Evolutionary conservation across 2,113 vertebrate species (phyloP), one percentile per base, ranked within the genome.

Genomic region (Falco punctatus): DNA sequence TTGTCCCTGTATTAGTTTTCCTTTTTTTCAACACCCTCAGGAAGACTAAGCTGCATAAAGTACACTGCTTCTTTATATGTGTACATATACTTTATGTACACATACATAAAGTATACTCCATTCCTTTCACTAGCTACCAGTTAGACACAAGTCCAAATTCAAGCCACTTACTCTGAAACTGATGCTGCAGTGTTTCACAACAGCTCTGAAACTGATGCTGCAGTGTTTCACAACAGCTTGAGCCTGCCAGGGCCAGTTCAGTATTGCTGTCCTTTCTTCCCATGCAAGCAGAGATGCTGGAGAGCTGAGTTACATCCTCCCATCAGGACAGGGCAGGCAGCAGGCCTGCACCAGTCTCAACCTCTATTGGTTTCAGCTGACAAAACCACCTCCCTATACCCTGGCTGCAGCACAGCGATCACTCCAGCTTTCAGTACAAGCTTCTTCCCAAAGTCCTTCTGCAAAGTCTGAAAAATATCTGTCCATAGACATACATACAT

Each of bases 401-500:
- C 33, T 57, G 33, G 44, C 80, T 77, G 23, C 33, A 79, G 44
- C 58, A 42, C 10, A 51, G n/a, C 23, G 81, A 65, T 17, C 27
- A n/a, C 10, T 67, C 46, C 69, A 81, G 9, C 33, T 52, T 52
- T 65, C 59, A 84, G 46, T 33, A 81, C 19, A 58, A 71, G 12
- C n/a, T 55, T 58, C 35, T 52, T 83, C 19, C 51, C n/a, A 54
- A 14, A 80, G 21, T 9, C 4, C 8, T 71, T 17, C 69, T 66
- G 33, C 48, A 55, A 72, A 80, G 59, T 23, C 72, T 22, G 51
- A 66, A 48, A 82, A 61, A 66, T 9, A 48, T 12, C 40, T 13
- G 19, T 59, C 49, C n/a, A 30, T 24, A 74, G 57, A n/a, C 32
- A 54, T 2, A 33, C 1, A 6, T 13, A 32, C 0, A 1, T n/a